These are phyloP conservation scores for Seriola rivoliana DNA, from an alignment of 2,113 vertebrate genomes.

Conservation along the genomic window DNA sequence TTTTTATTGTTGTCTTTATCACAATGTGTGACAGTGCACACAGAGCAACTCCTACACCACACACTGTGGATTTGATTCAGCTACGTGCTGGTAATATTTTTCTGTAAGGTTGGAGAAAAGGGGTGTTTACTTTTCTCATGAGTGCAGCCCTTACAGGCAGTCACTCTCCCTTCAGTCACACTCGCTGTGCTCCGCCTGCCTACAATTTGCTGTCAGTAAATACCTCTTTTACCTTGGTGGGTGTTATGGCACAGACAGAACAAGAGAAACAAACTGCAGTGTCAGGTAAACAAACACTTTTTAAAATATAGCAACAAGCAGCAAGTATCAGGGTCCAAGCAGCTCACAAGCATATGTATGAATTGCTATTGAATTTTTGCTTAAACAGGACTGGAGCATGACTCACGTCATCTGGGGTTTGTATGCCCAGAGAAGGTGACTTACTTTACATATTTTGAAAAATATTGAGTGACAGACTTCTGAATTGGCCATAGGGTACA, in stretches of 20 bases:
- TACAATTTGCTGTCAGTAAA: conserved; percentile 18
- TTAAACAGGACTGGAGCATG: too few species aligned
- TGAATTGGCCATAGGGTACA: too few species aligned
- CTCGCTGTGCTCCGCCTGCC: conserved; percentile 2
- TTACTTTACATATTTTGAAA: too few species aligned
- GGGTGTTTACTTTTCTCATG: neutral
- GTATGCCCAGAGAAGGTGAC: too few species aligned
- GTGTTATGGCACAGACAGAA: conserved; percentile 9
- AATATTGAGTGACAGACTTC: too few species aligned
- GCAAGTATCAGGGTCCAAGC: too few species aligned
- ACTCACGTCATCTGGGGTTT: too few species aligned
- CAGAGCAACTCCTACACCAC: neutral
- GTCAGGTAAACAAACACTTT: conserved; percentile 11
- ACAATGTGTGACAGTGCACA: neutral
- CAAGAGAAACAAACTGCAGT: neutral
- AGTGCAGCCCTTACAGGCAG: neutral
- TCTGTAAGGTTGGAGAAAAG: neutral
- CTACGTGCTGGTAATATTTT: neutral
- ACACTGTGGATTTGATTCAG: neutral
- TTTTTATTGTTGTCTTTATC: neutral
- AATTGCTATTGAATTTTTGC: too few species aligned
- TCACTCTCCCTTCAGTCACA: conserved; percentile 18
- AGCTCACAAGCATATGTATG: too few species aligned
- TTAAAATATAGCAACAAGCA: too few species aligned
- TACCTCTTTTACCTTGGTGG: conserved; percentile 16